phyloP scores from a whole-genome alignment of 2,797 vertebrate genomes.

The Picus viridis region DNA sequence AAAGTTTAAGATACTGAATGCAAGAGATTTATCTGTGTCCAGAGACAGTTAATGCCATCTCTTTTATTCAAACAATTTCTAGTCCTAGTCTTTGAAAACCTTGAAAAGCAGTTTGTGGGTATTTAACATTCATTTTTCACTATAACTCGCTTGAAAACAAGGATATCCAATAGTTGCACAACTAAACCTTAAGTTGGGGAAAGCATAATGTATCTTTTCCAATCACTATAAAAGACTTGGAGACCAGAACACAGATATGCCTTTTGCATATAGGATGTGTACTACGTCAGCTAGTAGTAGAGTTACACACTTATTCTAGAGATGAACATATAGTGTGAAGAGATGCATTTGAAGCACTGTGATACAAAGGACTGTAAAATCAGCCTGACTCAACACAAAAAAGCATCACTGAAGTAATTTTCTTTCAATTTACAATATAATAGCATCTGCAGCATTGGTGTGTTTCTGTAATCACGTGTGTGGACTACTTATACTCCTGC shows the following conservation, averaged over 20 bases:
- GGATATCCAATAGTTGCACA: background rate
- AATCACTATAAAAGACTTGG: background rate
- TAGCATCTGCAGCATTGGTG: background rate
- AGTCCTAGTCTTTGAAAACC: background rate
- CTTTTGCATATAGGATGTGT: background rate
- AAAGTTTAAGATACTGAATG: background rate
- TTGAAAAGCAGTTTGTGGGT: background rate
- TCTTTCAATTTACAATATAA: background rate
- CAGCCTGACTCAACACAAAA: background rate
- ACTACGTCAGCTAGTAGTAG: background rate
- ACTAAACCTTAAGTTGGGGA: background rate
- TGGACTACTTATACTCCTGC: fast-evolving
- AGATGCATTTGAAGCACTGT: background rate
- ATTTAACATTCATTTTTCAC: background rate
- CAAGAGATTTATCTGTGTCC: background rate
- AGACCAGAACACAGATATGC: fast-evolving
- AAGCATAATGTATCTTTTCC: background rate
- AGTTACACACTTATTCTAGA: background rate
- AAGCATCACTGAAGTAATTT: background rate
- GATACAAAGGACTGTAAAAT: background rate
- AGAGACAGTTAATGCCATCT: background rate
- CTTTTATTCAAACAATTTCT: background rate
- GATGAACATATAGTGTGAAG: background rate
- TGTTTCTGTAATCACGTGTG: background rate
- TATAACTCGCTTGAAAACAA: background rate